These are phyloP conservation scores for Papilio polyxenes DNA, from an alignment of 1,140 invertebrate species.

Conservation along the genomic window DNA sequence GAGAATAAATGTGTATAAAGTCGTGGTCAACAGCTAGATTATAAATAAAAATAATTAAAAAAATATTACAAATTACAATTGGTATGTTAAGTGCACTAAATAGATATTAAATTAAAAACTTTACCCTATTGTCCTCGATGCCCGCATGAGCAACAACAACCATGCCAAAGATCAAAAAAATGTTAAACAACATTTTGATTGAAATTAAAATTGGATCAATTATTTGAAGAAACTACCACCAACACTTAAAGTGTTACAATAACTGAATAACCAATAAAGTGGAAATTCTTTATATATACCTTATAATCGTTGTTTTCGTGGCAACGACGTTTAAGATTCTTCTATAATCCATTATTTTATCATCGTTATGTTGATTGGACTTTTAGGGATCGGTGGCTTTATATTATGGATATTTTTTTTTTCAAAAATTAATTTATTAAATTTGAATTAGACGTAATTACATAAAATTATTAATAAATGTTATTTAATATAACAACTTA, in stretches of 20 bases:
- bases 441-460: too few relatives aligned
- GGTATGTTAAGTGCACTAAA: too few relatives aligned
- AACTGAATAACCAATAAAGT: conserved; percentile 2
- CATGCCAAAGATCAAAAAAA: neutral
- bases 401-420: too few relatives aligned
- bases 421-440: neutral
- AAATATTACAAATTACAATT: too few relatives aligned
- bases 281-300: conserved; percentile 3
- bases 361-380: neutral
- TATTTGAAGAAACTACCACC: neutral
- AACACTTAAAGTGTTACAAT: neutral
- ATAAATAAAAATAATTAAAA: too few relatives aligned
- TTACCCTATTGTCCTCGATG: neutral
- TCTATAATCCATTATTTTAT: conserved; percentile 11
- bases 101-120: neutral
- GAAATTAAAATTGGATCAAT: neutral
- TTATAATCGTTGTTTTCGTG: neutral
- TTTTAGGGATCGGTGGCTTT: conserved; percentile 1
- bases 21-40: too few relatives aligned
- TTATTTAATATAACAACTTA: too few relatives aligned
- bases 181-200: conserved; percentile 14
- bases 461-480: too few relatives aligned
- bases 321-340: neutral
- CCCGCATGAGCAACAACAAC: neutral
- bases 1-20: too few relatives aligned